Evolutionary conservation across 2,113 vertebrate genomes (phyloP).

Genomic region (Stegostoma tigrinum): DNA sequence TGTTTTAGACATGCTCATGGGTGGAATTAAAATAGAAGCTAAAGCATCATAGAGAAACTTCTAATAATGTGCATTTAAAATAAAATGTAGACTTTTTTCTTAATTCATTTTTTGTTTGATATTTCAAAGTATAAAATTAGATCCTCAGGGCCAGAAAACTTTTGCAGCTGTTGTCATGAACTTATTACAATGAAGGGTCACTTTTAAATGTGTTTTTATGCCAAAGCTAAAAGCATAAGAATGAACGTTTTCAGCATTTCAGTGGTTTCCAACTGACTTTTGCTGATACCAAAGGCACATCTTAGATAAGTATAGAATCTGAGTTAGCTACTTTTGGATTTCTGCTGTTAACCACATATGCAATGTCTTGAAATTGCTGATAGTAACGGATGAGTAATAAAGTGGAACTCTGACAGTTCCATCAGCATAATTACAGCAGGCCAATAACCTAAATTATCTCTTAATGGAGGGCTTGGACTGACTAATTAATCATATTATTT

Average conservation of each 20-base stretch:
- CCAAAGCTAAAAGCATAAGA: background rate
- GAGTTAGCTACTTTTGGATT: background rate
- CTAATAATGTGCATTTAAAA: background rate
- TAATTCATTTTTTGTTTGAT: too few relatives aligned
- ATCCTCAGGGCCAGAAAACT: background rate
- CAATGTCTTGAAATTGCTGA: too few relatives aligned
- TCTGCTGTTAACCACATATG: too few relatives aligned
- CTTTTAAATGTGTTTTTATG: background rate
- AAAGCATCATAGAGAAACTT: background rate
- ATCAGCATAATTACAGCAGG: background rate
- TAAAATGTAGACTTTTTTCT: background rate
- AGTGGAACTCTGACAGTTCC: too few relatives aligned
- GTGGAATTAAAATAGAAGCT: too few relatives aligned
- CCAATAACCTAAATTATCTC: background rate
- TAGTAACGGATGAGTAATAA: too few relatives aligned
- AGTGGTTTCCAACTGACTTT: background rate
- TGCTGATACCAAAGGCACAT: background rate
- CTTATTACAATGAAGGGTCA: background rate
- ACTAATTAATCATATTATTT: background rate
- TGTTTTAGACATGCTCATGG: too few relatives aligned
- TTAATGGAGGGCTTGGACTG: background rate
- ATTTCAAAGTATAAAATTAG: background rate
- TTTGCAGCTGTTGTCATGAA: background rate
- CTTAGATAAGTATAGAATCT: background rate
- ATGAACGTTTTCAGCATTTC: background rate